These are phyloP conservation scores for Octodonta nipae DNA, from an alignment of 2,888 invertebrate genomes.

Conservation along the genomic window DNA sequence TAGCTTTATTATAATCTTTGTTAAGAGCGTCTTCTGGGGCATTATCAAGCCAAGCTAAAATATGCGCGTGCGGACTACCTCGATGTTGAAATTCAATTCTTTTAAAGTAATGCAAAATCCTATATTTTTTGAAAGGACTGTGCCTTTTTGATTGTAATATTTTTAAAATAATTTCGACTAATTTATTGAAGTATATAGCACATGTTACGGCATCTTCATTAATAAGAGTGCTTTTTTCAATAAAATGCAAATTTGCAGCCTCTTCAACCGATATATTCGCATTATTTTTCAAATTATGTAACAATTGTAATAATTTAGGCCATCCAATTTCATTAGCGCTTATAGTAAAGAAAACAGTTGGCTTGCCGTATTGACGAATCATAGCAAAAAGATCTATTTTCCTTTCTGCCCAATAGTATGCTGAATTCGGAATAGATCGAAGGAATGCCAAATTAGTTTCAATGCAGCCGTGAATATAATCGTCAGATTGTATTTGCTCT, in stretches of 20 bases:
- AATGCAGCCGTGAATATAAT: conserved; percentile 1
- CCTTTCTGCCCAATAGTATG: not conserved
- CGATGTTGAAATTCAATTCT: conserved; percentile 29
- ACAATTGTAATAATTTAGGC: not conserved
- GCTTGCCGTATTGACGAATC: conserved; percentile 3
- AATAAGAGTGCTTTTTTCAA: not conserved
- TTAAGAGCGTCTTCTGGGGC: conserved; percentile 1
- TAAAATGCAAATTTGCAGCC: not conserved
- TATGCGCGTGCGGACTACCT: conserved; percentile 23
- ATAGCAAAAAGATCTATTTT: conserved; percentile 3
- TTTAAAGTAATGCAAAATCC: conserved; percentile 24
- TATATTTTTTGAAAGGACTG: conserved; percentile 25
- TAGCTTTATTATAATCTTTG: not conserved
- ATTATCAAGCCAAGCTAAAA: conserved; percentile 4
- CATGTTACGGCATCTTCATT: conserved; percentile 12
- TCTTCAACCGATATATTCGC: not conserved
- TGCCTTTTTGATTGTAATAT: conserved; percentile 19
- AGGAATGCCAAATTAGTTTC: conserved; percentile 1
- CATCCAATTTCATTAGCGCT: conserved; percentile 1
- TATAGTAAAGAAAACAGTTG: not conserved
- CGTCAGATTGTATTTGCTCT: not conserved
- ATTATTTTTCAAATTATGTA: not conserved
- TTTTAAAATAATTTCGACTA: conserved; percentile 22
- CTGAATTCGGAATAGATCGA: conserved; percentile 2
- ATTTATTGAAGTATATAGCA: conserved; percentile 20